These are phyloP conservation scores for Ascidia mentula DNA, from an alignment of 23 tunicate species.

Conservation along the genomic window DNA sequence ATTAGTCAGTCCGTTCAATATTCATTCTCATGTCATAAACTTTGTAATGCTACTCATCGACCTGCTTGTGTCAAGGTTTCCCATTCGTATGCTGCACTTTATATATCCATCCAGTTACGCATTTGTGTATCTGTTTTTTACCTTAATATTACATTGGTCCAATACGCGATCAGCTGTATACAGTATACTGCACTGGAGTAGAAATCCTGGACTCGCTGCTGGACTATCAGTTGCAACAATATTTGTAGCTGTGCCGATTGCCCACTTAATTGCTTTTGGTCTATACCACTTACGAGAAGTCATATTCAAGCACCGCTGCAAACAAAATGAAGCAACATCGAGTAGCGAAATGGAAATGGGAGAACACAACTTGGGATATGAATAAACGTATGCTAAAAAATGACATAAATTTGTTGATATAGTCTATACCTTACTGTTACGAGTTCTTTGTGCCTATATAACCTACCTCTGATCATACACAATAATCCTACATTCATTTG, in stretches of 20 bases:
- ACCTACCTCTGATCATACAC: too few relatives aligned
- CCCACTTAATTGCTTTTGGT: conserved; percentile 17
- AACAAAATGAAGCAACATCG: neutral
- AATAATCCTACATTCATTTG: too few relatives aligned
- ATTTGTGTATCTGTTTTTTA: conserved; percentile 8
- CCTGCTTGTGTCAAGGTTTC: conserved; percentile 20
- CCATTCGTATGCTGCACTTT: conserved; percentile 11
- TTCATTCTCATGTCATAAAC: conserved; percentile 61
- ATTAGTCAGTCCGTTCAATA: conserved; percentile 32
- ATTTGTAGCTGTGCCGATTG: conserved; percentile 18
- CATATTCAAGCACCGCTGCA: neutral
- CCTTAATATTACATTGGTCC: conserved; percentile 23
- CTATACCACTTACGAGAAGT: conserved; percentile 9
- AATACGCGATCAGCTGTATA: conserved; percentile 12
- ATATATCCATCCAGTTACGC: neutral
- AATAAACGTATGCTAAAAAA: too few relatives aligned
- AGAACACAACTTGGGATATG: neutral
- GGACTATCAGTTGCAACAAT: conserved; percentile 14
- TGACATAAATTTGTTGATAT: too few relatives aligned
- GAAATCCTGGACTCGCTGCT: conserved; percentile 12
- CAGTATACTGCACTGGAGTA: conserved; percentile 5
- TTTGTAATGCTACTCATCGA: conserved; percentile 47
- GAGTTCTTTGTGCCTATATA: neutral
- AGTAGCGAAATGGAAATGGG: conserved; percentile 4
- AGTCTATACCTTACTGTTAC: neutral